A percentile compares a stretch with the other conserved stretches of the same genome.
phyloP scores from a whole-genome alignment of 1,140 invertebrate genomes.

The Samia ricini region DNA sequence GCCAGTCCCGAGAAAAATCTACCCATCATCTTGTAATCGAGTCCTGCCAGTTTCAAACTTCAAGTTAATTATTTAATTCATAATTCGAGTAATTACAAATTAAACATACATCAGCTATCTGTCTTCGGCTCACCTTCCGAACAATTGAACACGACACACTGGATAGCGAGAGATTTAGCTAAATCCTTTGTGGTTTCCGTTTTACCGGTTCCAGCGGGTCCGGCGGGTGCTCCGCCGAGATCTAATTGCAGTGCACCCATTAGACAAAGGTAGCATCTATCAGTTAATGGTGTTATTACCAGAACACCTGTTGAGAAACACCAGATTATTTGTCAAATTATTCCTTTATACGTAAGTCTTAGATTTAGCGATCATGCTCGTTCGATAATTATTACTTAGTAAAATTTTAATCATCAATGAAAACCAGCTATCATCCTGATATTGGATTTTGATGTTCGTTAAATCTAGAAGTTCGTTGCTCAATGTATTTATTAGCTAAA shows the following conservation, averaged over 20 bases:
- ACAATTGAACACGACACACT: conserved; percentile 95
- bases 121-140: conserved; percentile 81
- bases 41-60: conserved; percentile 39
- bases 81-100: background rate
- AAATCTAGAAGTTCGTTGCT: no score
- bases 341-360: no score
- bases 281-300: conserved; percentile 91
- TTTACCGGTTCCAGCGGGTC: conserved; percentile 96
- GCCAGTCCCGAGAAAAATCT: conserved; percentile 91
- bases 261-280: conserved; percentile 91
- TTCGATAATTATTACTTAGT: no score
- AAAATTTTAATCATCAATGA: no score
- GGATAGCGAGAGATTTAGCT: conserved; percentile 91
- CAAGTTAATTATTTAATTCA: background rate
- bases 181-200: conserved; percentile 98
- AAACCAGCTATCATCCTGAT: no score
- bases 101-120: no score
- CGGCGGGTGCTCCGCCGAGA: conserved; percentile 91
- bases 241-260: conserved; percentile 93
- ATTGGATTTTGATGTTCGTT: no score
- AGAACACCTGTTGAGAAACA: conserved; percentile 79
- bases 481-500: no score
- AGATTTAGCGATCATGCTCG: no score
- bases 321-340: no score
- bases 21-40: conserved; percentile 93